Evolutionary conservation across 2,797 vertebrate genomes (phyloP).

Genomic region (Spheniscus humboldti): DNA sequence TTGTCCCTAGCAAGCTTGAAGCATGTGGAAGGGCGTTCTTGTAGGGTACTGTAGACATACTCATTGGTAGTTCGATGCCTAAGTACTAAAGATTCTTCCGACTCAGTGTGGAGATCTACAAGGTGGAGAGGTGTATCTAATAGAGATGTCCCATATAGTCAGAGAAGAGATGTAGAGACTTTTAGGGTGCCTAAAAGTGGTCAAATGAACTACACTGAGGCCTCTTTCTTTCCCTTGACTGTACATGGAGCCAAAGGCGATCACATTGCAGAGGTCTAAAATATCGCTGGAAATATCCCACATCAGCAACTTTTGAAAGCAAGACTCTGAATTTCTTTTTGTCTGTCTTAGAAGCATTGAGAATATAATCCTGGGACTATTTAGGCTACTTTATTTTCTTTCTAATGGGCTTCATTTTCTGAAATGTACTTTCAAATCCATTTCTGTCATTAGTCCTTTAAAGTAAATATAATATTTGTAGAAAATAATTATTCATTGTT

Average conservation of each 20-base stretch:
- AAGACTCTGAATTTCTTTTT: neutral
- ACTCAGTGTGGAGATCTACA: neutral
- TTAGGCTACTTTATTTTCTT: neutral
- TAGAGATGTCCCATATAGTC: neutral
- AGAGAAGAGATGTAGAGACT: neutral
- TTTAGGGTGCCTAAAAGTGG: neutral
- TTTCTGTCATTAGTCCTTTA: neutral
- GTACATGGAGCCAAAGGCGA: neutral
- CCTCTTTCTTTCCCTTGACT: neutral
- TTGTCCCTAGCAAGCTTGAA: neutral
- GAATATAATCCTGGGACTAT: neutral
- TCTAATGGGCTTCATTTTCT: neutral
- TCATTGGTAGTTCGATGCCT: neutral
- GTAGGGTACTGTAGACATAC: neutral
- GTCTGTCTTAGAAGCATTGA: neutral
- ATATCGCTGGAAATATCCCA: neutral
- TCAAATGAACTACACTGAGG: fast-evolving
- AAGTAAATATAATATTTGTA: neutral
- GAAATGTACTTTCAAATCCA: neutral
- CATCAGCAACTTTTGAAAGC: neutral
- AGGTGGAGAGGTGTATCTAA: neutral
- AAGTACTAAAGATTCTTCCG: neutral
- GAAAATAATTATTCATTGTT: neutral
- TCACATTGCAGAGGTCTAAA: neutral
- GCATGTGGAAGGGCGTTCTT: neutral